phyloP scores from a whole-genome alignment of 2,888 invertebrate genomes.

The Andrena marginata region DNA sequence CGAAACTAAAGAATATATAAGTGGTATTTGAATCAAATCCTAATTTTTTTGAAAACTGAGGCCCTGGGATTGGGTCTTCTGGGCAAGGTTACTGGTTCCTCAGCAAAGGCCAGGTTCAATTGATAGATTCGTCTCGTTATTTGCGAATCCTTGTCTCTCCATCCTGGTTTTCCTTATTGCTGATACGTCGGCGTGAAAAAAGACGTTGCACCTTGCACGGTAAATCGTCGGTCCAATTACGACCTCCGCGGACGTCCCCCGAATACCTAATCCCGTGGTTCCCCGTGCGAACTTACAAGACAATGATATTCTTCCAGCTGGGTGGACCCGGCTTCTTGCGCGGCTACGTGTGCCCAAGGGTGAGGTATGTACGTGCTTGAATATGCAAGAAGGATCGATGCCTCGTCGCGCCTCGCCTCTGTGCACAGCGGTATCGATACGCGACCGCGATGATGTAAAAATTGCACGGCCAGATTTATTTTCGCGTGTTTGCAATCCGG shows the following conservation, averaged over 20 bases:
- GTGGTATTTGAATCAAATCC: too few relatives aligned
- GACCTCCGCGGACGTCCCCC: conserved; percentile 33
- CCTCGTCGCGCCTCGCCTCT: conserved; percentile 6
- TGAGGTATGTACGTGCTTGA: not conserved
- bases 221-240: conserved; percentile 61
- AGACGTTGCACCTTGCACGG: conserved; percentile 46
- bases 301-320: conserved; percentile 3
- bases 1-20: too few relatives aligned
- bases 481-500: conserved; percentile 63
- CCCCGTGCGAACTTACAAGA: not conserved
- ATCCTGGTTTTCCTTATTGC: not conserved
- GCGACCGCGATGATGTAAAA: conserved; percentile 52
- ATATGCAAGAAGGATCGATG: conserved; percentile 2
- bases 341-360: not conserved
- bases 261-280: conserved; percentile 41
- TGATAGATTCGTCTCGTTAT: not conserved
- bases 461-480: conserved; percentile 58
- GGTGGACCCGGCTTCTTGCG: not conserved
- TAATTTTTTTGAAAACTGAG: too few relatives aligned
- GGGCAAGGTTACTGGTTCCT: too few relatives aligned
- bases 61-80: too few relatives aligned
- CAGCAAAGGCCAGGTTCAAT: too few relatives aligned
- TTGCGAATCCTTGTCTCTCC: conserved; percentile 5
- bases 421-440: conserved; percentile 11
- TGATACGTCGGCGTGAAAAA: conserved; percentile 37